A percentile compares a stretch with the other conserved stretches of the same genome.
phyloP scores from a whole-genome alignment of 64 coral and sea anemone genomes.

The Anthopleura sola region DNA sequence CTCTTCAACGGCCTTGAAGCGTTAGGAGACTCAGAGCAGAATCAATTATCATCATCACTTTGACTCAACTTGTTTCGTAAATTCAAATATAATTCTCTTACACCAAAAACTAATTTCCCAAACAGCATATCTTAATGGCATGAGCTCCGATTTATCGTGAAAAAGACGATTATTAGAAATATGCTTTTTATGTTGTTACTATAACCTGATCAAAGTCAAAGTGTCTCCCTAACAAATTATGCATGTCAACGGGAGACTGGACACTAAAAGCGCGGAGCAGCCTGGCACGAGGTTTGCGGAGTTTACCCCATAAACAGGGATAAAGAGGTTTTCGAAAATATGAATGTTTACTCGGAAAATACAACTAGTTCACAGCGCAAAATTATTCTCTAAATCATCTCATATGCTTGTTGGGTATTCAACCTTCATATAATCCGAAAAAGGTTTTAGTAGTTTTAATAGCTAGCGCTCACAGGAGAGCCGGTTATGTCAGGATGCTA shows the following conservation, averaged over 20 bases:
- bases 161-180: not conserved
- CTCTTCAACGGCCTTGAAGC: slow-evolving; percentile 10
- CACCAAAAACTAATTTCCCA: not conserved
- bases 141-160: too few relatives aligned
- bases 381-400: not conserved
- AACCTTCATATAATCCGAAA: too few relatives aligned
- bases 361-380: not conserved
- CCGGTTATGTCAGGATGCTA: too few relatives aligned
- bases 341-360: not conserved
- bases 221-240: slow-evolving; percentile 16
- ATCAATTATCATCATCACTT: slow-evolving; percentile 29
- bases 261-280: not conserved
- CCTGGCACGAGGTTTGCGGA: not conserved
- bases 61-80: not conserved
- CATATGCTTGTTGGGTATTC: not conserved
- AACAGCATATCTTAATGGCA: not conserved
- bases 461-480: too few relatives aligned
- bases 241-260: not conserved
- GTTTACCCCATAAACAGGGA: not conserved
- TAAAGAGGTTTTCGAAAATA: not conserved
- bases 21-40: slow-evolving; percentile 23
- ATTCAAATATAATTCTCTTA: not conserved
- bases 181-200: not conserved
- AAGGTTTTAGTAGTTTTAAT: too few relatives aligned
- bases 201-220: not conserved